Conservation (phyloP, 2,113 vertebrate species). For the Alethe castanea region DNA sequence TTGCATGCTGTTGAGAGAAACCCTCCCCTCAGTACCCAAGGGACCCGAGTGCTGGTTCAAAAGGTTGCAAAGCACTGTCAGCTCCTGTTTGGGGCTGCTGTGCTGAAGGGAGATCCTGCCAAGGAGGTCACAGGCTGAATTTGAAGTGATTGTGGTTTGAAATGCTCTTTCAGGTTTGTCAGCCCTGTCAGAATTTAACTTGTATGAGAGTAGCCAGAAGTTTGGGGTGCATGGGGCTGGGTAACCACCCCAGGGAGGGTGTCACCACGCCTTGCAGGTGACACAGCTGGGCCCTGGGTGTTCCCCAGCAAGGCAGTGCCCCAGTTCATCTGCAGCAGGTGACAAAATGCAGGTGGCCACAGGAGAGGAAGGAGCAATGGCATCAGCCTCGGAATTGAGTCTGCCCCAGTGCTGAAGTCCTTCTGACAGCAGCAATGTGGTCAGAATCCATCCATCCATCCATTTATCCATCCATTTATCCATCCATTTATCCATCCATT, state of each 20-base stretch:
- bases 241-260: not conserved
- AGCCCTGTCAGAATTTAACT: not conserved
- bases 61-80: constrained; percentile 44
- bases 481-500: not conserved
- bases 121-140: not conserved
- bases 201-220: not conserved
- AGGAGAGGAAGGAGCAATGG: not conserved
- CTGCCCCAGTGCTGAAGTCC: not conserved
- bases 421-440: not conserved
- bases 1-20: not conserved
- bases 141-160: not conserved
- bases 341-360: not conserved
- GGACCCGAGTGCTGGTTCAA: constrained; percentile 9
- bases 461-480: not conserved
- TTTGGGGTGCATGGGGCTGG: not conserved
- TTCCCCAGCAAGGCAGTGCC: not conserved
- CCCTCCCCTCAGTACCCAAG: not conserved
- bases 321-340: not conserved
- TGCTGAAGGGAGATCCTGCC: not conserved
- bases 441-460: not conserved
- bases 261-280: not conserved
- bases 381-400: fast-evolving
- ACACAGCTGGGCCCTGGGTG: not conserved
- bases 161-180: not conserved
- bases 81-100: constrained; percentile 28